Conservation (phyloP, 2,113 vertebrate genomes). For the Hirundichthys speculiger region DNA sequence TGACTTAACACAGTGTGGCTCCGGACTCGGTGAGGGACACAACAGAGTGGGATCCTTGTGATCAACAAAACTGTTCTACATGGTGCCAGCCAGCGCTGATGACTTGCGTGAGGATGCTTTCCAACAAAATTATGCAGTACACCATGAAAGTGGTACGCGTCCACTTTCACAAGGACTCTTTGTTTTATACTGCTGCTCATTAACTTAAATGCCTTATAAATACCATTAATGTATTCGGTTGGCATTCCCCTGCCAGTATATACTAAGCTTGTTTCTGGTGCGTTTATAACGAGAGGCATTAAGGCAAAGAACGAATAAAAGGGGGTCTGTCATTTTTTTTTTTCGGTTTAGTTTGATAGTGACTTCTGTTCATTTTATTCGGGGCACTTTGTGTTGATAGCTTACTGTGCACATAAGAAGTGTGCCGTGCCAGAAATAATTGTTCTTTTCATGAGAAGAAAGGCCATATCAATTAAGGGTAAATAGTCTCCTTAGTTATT, state of each 20-base stretch:
- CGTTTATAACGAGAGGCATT: conserved; percentile 75
- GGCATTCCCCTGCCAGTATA: conserved; percentile 75
- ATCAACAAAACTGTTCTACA: conserved; percentile 45
- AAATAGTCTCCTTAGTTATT: conserved; percentile 84
- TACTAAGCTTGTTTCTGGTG: conserved; percentile 72
- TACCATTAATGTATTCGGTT: conserved; percentile 82
- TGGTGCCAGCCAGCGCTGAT: conserved; percentile 47
- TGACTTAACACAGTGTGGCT: conserved; percentile 16
- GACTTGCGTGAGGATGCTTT: conserved; percentile 71
- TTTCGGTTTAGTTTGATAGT: conserved; percentile 65
- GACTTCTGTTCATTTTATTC: conserved; percentile 78
- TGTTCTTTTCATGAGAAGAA: conserved; percentile 85
- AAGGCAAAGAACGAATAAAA: conserved; percentile 49
- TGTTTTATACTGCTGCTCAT: conserved; percentile 77
- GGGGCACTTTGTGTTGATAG: conserved; percentile 79
- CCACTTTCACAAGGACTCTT: conserved; percentile 77
- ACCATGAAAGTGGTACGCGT: conserved; percentile 77
- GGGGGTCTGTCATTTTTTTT: conserved; percentile 47
- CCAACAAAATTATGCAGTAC: conserved; percentile 77
- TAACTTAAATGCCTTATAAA: conserved; percentile 83
- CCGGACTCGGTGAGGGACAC: conserved; percentile 18
- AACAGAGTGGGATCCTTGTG: conserved; percentile 45
- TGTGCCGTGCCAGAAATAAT: conserved; percentile 80
- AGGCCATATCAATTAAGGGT: conserved; percentile 86
- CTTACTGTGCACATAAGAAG: conserved; percentile 81